Conservation (phyloP, 2,888 invertebrate species). For the Abscondita cerata region DNA sequence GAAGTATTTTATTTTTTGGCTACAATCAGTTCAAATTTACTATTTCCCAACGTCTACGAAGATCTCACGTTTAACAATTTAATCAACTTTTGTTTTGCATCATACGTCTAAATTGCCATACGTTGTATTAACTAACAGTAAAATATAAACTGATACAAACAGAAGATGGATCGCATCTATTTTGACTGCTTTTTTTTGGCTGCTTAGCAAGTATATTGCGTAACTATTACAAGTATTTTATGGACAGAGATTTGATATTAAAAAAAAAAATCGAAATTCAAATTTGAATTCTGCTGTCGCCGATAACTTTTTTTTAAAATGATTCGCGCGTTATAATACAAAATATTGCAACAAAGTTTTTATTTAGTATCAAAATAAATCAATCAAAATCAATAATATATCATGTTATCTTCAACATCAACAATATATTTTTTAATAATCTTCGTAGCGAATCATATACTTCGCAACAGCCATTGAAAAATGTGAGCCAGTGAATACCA, state of each 20-base stretch:
- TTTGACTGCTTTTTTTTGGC: slow-evolving; percentile 52
- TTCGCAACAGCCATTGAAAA: slow-evolving; percentile 58
- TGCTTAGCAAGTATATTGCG: slow-evolving; percentile 51
- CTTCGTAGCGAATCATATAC: slow-evolving; percentile 49
- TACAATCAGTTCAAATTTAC: slow-evolving; percentile 51
- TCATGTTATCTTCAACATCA: slow-evolving; percentile 50
- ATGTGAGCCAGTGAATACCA: slow-evolving; percentile 55
- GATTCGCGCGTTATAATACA: slow-evolving; percentile 37
- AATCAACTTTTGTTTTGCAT: slow-evolving; percentile 48
- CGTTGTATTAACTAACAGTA: slow-evolving; percentile 39
- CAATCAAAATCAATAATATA: slow-evolving; percentile 54
- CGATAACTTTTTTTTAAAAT: slow-evolving; percentile 35
- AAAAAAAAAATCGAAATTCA: slow-evolving; percentile 11
- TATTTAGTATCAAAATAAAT: slow-evolving; percentile 53
- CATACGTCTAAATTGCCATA: slow-evolving; percentile 48
- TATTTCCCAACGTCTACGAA: slow-evolving; percentile 56
- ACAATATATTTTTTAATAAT: slow-evolving; percentile 52
- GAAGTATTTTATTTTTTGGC: slow-evolving; percentile 43
- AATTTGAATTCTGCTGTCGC: slow-evolving; percentile 24
- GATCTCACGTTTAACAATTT: slow-evolving; percentile 58
- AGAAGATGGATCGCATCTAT: slow-evolving; percentile 42
- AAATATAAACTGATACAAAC: slow-evolving; percentile 37
- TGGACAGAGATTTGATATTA: slow-evolving; percentile 27
- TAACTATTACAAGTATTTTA: slow-evolving; percentile 23
- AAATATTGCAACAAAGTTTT: slow-evolving; percentile 50